phyloP scores from a whole-genome alignment of 1,140 invertebrate genomes.

The Lordiphosa mommai region DNA sequence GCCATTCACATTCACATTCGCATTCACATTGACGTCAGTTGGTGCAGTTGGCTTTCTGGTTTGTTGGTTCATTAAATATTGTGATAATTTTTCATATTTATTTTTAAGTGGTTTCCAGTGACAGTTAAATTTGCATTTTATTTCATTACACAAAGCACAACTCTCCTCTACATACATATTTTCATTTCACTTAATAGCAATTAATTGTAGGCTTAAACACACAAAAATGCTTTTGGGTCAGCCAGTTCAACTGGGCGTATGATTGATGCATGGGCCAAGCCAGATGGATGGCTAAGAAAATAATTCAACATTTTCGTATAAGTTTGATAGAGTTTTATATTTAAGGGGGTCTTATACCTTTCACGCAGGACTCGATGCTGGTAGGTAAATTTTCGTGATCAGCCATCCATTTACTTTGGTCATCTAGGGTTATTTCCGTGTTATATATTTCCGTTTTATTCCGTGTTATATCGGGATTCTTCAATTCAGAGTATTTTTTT shows the following conservation, averaged over 20 bases:
- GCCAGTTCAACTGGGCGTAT: conserved; percentile 6
- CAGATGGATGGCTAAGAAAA: neutral
- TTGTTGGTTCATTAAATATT: conserved; percentile 77
- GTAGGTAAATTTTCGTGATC: too few species aligned
- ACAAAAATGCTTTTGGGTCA: conserved; percentile 6
- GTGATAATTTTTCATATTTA: conserved; percentile 76
- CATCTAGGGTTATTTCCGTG: too few species aligned
- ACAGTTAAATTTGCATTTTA: conserved; percentile 54
- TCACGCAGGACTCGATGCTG: too few species aligned
- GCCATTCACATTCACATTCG: neutral
- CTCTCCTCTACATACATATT: conserved; percentile 14
- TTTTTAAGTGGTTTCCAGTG: conserved; percentile 69
- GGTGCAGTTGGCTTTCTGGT: conserved; percentile 60
- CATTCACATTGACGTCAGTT: conserved; percentile 26
- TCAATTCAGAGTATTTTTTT: too few species aligned
- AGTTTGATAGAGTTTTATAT: too few species aligned
- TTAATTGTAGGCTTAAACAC: conserved; percentile 42
- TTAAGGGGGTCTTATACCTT: too few species aligned
- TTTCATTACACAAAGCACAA: conserved; percentile 50
- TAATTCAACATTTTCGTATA: too few species aligned
- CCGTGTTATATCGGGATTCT: too few species aligned
- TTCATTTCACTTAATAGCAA: conserved; percentile 23
- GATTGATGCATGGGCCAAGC: conserved; percentile 6
- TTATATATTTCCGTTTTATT: too few species aligned
- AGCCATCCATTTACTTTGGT: too few species aligned